Base-by-base conservation (phyloP, 2,888 invertebrate genomes). In the Caenorhabditis virilis region DNA sequence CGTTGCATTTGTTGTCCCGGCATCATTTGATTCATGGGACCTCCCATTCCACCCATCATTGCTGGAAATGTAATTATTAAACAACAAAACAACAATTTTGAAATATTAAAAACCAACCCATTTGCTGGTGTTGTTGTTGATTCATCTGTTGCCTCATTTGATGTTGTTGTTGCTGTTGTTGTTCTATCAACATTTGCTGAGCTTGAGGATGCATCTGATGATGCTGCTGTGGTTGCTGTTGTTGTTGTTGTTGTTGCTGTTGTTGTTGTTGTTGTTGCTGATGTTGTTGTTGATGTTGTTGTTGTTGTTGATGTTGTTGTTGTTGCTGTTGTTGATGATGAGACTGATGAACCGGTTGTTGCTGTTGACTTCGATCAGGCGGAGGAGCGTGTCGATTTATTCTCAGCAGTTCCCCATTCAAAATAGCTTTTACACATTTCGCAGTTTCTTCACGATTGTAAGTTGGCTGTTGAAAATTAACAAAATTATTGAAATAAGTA, bases 371-470 rank as follows among this genome's bases (percentile, higher is more conserved):
- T 35, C 11, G 41, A 22, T 52, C 46, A 23, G 38, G 23, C 15
- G 33, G 11, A n/a, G 52, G 48, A 9, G 45, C 47, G 3, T 43
- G 48, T 20, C 67, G 41, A 5, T 18, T 39, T 25, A 49, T 49
- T 23, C 59, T 55, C 30, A 77, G 50, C 15, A 54, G 58, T 30
- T 77, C 75, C 22, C 78, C 78, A 4, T 52, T 57, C 41, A 72
- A 55, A 6, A 78, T 55, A 0, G 71, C 69, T 38, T 73, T 62
- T 11, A 74, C 77, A 22, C 77, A 30, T 39, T 61, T 59, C n/a
- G 30, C 52, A 1, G 78, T 78, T 36, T 78, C 76, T 2, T 63
- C 66, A 1, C 38, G 39, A 20, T 42, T 64, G 52, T 60, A 61
- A 3, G 76, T 67, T 18, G 66, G 67, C 75, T 75, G 54, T n/a